phyloP scores from a whole-genome alignment of 1,140 invertebrate species.

The Aradophagus sp. region DNA sequence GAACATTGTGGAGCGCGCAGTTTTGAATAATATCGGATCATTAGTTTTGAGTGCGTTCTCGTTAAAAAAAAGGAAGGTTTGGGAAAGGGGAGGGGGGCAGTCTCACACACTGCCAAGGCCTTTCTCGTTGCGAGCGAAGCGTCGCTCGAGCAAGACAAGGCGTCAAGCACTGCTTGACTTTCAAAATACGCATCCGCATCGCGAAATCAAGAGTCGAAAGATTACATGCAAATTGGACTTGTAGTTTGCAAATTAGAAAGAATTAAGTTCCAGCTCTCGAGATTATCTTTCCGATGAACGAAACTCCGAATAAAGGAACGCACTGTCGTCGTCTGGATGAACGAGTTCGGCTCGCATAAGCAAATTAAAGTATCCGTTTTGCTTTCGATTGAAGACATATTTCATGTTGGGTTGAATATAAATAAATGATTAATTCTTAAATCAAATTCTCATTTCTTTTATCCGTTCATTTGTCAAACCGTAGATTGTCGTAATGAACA shows the following conservation, averaged over 20 bases:
- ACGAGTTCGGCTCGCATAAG: too few species aligned
- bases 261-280: constrained; percentile 41
- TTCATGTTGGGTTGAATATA: too few species aligned
- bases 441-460: too few species aligned
- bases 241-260: constrained; percentile 54
- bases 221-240: constrained; percentile 55
- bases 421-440: too few species aligned
- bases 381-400: too few species aligned
- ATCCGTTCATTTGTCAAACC: too few species aligned
- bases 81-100: constrained; percentile 1
- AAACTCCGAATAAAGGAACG: constrained; percentile 11
- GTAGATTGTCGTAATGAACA: too few species aligned
- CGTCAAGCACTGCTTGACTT: constrained; percentile 54
- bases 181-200: constrained; percentile 53
- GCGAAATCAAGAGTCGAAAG: constrained; percentile 43
- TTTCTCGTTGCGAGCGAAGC: constrained; percentile 40
- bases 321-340: too few species aligned
- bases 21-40: constrained; percentile 2
- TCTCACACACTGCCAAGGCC: constrained; percentile 9
- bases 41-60: background rate
- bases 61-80: background rate
- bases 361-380: too few species aligned
- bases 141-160: constrained; percentile 42
- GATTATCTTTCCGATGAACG: constrained; percentile 28
- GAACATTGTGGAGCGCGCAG: constrained; percentile 5